These are phyloP conservation scores for Enteromius treurensis DNA, from an alignment of 2,797 vertebrate genomes.

Conservation along the genomic window DNA sequence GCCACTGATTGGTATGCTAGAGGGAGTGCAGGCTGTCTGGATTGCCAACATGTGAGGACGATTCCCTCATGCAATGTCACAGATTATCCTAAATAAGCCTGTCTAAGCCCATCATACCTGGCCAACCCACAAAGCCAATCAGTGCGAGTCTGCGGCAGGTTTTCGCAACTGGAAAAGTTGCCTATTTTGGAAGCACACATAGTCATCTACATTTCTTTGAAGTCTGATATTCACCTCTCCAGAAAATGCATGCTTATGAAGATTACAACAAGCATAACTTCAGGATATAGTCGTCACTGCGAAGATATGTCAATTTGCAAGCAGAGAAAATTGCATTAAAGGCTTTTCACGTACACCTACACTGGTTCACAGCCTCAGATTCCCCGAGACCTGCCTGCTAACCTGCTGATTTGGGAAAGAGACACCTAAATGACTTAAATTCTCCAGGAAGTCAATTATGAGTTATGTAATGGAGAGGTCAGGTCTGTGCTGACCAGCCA, in stretches of 20 bases:
- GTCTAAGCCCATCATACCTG: conserved; percentile 53
- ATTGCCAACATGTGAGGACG: conserved; percentile 34
- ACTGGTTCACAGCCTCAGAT: conserved; percentile 26
- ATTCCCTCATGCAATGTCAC: conserved; percentile 43
- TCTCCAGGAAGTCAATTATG: conserved; percentile 37
- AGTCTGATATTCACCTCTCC: conserved; percentile 40
- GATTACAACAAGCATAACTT: conserved; percentile 53
- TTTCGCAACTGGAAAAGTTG: neutral
- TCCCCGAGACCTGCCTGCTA: conserved; percentile 41
- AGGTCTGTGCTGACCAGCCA: conserved; percentile 57
- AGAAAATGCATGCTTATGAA: conserved; percentile 25
- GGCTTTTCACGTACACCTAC: conserved; percentile 11
- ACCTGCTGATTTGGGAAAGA: conserved; percentile 31
- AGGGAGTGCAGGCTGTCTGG: neutral
- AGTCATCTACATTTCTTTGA: conserved; percentile 45
- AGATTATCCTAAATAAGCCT: conserved; percentile 50
- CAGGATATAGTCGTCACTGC: conserved; percentile 24
- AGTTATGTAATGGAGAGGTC: conserved; percentile 38
- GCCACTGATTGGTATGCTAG: conserved; percentile 31
- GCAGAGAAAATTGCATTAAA: conserved; percentile 39
- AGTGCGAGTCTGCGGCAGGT: conserved; percentile 1
- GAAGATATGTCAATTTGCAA: conserved; percentile 47
- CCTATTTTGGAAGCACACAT: conserved; percentile 8
- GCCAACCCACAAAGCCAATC: conserved; percentile 49
- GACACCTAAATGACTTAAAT: conserved; percentile 14